phyloP scores from a whole-genome alignment of 2,113 vertebrate species.

The Paratilapia polleni region DNA sequence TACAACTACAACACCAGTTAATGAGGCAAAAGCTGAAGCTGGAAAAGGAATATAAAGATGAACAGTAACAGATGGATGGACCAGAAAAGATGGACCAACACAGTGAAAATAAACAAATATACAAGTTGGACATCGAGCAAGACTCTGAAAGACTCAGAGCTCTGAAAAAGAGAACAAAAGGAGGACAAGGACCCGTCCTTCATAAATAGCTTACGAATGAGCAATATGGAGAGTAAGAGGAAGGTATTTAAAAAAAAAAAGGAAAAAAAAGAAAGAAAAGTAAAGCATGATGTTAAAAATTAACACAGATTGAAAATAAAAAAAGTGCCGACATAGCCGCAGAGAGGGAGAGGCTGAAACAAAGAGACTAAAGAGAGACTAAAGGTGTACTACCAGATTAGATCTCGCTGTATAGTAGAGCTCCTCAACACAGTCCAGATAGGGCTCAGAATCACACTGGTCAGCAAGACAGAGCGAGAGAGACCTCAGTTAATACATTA shows the following conservation, averaged over 20 bases:
- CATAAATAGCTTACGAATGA: conserved; percentile 8
- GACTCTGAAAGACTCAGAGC: conserved; percentile 37
- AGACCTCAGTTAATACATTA: conserved; percentile 89
- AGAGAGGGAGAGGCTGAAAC: conserved; percentile 39
- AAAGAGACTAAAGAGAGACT: conserved; percentile 67
- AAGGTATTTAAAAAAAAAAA: background rate
- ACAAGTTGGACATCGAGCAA: conserved; percentile 44
- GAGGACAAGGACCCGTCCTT: conserved; percentile 17
- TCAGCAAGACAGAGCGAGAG: conserved; percentile 92
- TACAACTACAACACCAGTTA: conserved; percentile 53
- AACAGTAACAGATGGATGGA: conserved; percentile 43
- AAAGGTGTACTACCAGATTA: conserved; percentile 92
- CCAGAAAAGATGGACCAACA: conserved; percentile 32
- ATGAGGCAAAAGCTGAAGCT: conserved; percentile 40
- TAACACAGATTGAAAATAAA: background rate
- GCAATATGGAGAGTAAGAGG: background rate
- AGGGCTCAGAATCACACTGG: conserved; percentile 95
- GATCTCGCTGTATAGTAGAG: conserved; percentile 99
- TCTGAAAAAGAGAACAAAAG: conserved; percentile 1
- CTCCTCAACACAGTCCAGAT: conserved; percentile 98
- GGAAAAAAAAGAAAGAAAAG: conserved; percentile 32
- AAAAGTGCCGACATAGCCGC: conserved; percentile 12
- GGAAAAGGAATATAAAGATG: conserved; percentile 29
- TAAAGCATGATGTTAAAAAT: conserved; percentile 48
- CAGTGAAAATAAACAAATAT: conserved; percentile 27